Percentiles rank a stretch among this genome's conserved stretches.
Evolutionary conservation across 1,140 invertebrate species (phyloP).

Genomic region (Pseudomyrmex pallidus): DNA sequence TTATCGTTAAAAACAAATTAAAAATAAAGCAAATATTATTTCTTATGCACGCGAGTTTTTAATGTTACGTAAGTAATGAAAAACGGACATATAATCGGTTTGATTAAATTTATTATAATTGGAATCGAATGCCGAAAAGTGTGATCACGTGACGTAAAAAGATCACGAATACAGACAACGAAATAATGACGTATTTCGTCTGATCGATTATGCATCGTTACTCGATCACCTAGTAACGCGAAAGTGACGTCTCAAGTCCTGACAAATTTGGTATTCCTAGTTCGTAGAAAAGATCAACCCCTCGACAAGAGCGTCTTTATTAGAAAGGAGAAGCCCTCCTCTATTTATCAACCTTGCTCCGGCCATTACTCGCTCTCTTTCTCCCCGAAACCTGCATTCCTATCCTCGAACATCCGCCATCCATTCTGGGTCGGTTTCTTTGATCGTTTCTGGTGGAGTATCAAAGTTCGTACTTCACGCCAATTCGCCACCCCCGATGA

Average conservation of each 20-base stretch:
- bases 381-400: slow-evolving; percentile 76
- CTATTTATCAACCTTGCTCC: slow-evolving; percentile 82
- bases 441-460: slow-evolving; percentile 57
- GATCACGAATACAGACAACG: not conserved
- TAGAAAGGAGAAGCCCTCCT: slow-evolving; percentile 81
- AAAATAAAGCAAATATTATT: too few species aligned
- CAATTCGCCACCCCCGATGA: slow-evolving; percentile 24
- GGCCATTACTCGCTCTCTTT: slow-evolving; percentile 75
- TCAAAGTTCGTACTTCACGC: slow-evolving; percentile 66
- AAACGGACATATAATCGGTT: not conserved
- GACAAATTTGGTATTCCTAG: slow-evolving; percentile 83
- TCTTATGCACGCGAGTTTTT: not conserved
- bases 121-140: too few species aligned
- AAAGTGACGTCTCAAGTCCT: slow-evolving; percentile 75
- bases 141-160: not conserved
- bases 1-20: too few species aligned
- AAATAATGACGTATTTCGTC: slow-evolving; percentile 42
- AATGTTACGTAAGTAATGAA: not conserved
- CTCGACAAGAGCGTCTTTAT: slow-evolving; percentile 85
- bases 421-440: slow-evolving; percentile 53
- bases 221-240: slow-evolving; percentile 44
- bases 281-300: slow-evolving; percentile 83
- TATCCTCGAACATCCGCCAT: slow-evolving; percentile 66
- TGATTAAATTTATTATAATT: not conserved
- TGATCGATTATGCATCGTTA: slow-evolving; percentile 68